Conservation (phyloP, 2,797 vertebrate species). For the Aythya fuligula region DNA sequence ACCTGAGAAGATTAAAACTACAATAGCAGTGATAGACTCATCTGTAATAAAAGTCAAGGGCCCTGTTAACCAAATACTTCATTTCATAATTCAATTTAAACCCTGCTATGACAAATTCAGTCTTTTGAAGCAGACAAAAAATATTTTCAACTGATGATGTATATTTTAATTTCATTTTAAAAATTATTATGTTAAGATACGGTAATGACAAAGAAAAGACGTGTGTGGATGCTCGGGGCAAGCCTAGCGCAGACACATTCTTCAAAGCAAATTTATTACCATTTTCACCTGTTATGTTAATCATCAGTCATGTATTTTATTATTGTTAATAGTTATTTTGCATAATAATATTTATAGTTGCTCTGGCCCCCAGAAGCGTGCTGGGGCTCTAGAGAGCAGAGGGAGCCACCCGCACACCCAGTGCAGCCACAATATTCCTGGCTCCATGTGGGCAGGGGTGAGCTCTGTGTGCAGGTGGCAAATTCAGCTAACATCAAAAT, state of each 20-base stretch:
- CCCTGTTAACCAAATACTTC: constrained; percentile 14
- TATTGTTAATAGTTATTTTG: constrained; percentile 9
- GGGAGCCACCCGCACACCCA: not conserved
- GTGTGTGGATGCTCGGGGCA: not conserved
- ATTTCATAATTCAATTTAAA: constrained; percentile 21
- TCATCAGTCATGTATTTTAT: not conserved
- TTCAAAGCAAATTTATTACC: not conserved
- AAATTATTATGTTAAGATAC: not conserved
- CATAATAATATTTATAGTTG: not conserved
- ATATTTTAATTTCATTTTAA: not conserved
- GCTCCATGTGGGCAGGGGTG: not conserved
- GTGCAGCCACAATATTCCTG: no score
- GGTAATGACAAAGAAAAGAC: not conserved
- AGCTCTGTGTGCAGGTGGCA: not conserved
- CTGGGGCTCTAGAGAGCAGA: not conserved
- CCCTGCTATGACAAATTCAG: not conserved
- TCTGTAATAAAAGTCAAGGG: constrained; percentile 1
- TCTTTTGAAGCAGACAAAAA: not conserved
- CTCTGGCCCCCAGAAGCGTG: not conserved
- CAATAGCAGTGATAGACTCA: not conserved
- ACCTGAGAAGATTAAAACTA: not conserved
- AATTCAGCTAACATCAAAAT: not conserved
- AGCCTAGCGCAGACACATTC: not conserved
- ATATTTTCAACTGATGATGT: not conserved
- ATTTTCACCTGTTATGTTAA: not conserved